Conservation (phyloP, 2,113 vertebrate genomes). For the Planiliza haematocheilus region DNA sequence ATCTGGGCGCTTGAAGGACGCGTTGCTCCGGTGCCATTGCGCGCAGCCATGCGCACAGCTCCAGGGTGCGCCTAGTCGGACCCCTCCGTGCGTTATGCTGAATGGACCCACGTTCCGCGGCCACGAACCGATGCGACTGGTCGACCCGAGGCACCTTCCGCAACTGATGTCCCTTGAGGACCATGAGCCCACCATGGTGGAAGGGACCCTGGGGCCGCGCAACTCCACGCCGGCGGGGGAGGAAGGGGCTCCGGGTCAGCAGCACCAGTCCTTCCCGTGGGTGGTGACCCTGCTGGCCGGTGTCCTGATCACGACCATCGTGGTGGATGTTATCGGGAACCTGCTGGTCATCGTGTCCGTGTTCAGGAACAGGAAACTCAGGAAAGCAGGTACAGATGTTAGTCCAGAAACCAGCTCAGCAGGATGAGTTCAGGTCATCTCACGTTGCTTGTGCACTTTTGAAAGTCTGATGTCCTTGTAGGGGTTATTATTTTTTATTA, state of each 20-base stretch:
- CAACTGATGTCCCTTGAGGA: constrained; percentile 77
- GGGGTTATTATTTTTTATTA: too few species aligned
- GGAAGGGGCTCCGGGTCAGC: constrained; percentile 56
- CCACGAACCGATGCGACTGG: constrained; percentile 63
- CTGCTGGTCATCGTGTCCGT: constrained; percentile 87
- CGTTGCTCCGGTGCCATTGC: constrained; percentile 8
- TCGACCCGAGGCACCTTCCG: constrained; percentile 67
- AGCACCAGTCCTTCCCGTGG: constrained; percentile 77
- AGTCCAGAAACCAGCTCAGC: background rate
- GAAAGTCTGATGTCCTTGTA: too few species aligned
- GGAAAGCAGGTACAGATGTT: constrained; percentile 83
- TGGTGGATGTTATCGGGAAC: constrained; percentile 86
- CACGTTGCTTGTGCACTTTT: too few species aligned
- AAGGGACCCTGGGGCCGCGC: constrained; percentile 65
- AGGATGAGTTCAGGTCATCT: background rate
- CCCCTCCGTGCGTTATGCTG: constrained; percentile 52
- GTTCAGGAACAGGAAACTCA: constrained; percentile 88
- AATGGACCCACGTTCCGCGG: constrained; percentile 39
- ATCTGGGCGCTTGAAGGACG: background rate
- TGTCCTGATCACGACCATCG: constrained; percentile 86
- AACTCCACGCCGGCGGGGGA: constrained; percentile 71
- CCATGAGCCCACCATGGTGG: constrained; percentile 72
- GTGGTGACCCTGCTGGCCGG: constrained; percentile 78
- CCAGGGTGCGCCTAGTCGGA: background rate
- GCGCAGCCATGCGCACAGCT: constrained; percentile 28